phyloP scores from a whole-genome alignment of 2,888 invertebrate genomes.

The Drosophila meridiana region DNA sequence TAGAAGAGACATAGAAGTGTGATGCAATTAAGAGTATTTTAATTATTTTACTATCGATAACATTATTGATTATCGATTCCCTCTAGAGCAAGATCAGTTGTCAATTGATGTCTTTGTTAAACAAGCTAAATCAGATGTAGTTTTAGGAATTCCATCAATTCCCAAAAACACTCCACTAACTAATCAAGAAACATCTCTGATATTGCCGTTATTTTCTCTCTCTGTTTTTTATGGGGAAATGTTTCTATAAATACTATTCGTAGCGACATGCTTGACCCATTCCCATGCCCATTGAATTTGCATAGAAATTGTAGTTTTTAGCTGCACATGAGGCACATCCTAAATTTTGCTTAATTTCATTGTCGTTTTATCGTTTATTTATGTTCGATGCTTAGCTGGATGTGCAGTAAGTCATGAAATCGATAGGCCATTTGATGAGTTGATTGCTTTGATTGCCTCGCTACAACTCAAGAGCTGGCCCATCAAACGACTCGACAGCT shows the following conservation, averaged over 20 bases:
- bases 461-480: constrained; percentile 15
- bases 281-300: constrained; percentile 10
- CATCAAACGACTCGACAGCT: constrained; percentile 55
- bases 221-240: constrained; percentile 1
- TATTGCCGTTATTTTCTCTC: constrained; percentile 2
- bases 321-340: constrained; percentile 10
- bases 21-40: not conserved
- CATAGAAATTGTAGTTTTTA: constrained; percentile 14
- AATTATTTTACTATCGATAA: not conserved
- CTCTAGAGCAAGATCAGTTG: not conserved
- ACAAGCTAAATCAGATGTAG: not conserved
- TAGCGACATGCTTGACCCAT: constrained; percentile 4
- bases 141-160: not conserved
- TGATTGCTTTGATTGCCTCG: constrained; percentile 54
- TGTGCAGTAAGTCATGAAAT: constrained; percentile 34
- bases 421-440: constrained; percentile 49
- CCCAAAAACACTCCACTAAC: not conserved
- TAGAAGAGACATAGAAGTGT: not conserved
- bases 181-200: constrained; percentile 1
- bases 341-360: constrained; percentile 14
- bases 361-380: constrained; percentile 4
- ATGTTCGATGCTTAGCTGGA: constrained; percentile 21
- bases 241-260: not conserved
- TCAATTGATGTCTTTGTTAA: not conserved
- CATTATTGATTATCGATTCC: not conserved